Base-by-base conservation (phyloP, 1,140 invertebrate genomes). In the Drosophila sulfurigaster region DNA sequence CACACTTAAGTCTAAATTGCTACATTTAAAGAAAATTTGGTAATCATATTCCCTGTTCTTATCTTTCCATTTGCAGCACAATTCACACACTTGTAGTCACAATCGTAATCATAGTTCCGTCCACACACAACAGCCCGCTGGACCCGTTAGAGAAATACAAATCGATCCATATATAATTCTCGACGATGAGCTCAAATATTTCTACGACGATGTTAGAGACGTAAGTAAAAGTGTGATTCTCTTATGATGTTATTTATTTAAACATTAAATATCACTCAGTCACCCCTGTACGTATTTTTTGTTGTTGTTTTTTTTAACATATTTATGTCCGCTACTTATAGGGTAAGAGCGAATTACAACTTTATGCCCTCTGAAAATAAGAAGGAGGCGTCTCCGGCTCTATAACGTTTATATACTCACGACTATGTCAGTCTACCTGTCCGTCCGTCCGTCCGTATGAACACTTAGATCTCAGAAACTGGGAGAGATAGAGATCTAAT, bases 151-250 rank as follows among this genome's bases (percentile, higher is more conserved):
- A 13, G 96, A 97, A 82, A 95, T 96, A 79, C 95, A 95, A 93
- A 94, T 97, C 60, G 96, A 98, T 93, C 97, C 97, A 73, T 98
- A 98, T 91, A 95, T 95, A 83, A 94, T 98, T 49, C 94, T 97
- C 49, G 96, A 97, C 78, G 95, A 97, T 81, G 97, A 98, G 82
- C 94, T 98, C 48, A 96, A 96, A 89, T 95, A 96, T 89, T 94
- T 97, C 77, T 97, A 96, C 81, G 94, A 95, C 79, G 96, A 97
- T 88, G 97, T 98, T 91, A 94, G 95, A 95, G 94, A 96, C 93
- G 97, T 97, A 93, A 95, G 93, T 92, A 49, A 20, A 41, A 13
- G 11, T 2, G 11, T 43, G n/a, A 43, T 38, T 32, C 32, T 8
- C 32, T 25, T 25, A 25, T 25, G 3, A 25, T 25, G 3, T 25